Base-by-base conservation (phyloP, 1,140 invertebrate genomes). In the Andrena cerasifolii region DNA sequence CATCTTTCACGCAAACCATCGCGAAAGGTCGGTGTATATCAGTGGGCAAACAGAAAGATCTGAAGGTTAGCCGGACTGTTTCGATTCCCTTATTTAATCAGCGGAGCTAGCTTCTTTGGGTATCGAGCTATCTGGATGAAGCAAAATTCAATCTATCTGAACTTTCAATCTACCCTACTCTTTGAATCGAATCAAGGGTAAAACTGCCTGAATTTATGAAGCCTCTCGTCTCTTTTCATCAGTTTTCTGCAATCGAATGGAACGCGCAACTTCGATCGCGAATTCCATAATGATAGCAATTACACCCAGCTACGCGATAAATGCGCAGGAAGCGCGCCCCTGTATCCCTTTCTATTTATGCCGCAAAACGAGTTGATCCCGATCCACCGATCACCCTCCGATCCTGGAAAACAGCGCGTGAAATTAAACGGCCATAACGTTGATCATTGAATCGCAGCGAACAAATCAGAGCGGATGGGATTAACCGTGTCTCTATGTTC, bases 1-100 rank as follows among this genome's bases (percentile, higher is more conserved):
- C 72, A 82, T 82, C 71, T 76, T 82, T 82, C 74, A 82, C 28
- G 21, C 36, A 65, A 40, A 8, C 28, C 36, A 36, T 49, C 63
- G 49, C 79, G 36, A 66, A 26, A 70, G 62, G 61, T 80, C 62
- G 54, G 40, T 54, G 14, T 66, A 59, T 54, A 68, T 73, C 67
- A 66, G 51, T 31, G 54, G 54, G 47, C 14, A 68, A 58, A 62
- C 56, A 54, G 54, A 43, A 5, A n/a, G 28, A 5, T 0, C 21
- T 63, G 58, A 73, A 51, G 45, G 53, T 36, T 28, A 40, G 36
- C 3, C 26, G 8, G 49, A 10, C 33, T 21, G 16, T 65, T n/a
- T n/a, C 33, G 71, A 47, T 54, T 74, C 53, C 63, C 65, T 74
- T 74, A 74, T 65, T 74, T 74, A 74, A 74, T 65, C 59, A 8